phyloP scores from a whole-genome alignment of 2,888 invertebrate species.

The Scaptomyza parva region DNA sequence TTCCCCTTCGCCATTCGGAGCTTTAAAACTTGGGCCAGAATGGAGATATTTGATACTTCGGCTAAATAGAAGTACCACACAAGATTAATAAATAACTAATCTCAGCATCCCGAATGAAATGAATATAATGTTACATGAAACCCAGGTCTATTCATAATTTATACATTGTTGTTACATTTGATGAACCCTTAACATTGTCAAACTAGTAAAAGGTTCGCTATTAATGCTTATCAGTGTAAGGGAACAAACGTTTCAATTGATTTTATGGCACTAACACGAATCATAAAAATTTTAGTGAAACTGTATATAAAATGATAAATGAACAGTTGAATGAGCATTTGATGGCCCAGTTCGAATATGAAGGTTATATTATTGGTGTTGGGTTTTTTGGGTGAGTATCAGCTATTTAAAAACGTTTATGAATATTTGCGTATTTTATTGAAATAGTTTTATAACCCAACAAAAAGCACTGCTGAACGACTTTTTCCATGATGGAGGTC shows the following conservation, averaged over 20 bases:
- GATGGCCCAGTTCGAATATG: conserved; percentile 22
- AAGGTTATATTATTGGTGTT: conserved; percentile 15
- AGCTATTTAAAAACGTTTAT: not conserved
- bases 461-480: conserved; percentile 15
- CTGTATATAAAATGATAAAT: conserved; percentile 20
- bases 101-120: no score
- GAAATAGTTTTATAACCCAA: no score
- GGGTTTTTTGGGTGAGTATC: conserved; percentile 15
- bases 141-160: no score
- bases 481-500: not conserved
- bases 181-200: not conserved
- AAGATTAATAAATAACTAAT: no score
- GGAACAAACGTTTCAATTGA: conserved; percentile 21
- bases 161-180: not conserved
- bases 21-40: not conserved
- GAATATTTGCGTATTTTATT: not conserved
- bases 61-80: no score
- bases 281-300: conserved; percentile 11
- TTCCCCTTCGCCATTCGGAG: no score
- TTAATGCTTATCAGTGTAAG: conserved; percentile 21
- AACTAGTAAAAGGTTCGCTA: conserved; percentile 2
- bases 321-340: conserved; percentile 19
- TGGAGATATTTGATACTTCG: not conserved
- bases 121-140: no score
- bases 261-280: conserved; percentile 23